Base-by-base conservation (phyloP, 2,888 invertebrate species). In the Parelbella ahira region DNA sequence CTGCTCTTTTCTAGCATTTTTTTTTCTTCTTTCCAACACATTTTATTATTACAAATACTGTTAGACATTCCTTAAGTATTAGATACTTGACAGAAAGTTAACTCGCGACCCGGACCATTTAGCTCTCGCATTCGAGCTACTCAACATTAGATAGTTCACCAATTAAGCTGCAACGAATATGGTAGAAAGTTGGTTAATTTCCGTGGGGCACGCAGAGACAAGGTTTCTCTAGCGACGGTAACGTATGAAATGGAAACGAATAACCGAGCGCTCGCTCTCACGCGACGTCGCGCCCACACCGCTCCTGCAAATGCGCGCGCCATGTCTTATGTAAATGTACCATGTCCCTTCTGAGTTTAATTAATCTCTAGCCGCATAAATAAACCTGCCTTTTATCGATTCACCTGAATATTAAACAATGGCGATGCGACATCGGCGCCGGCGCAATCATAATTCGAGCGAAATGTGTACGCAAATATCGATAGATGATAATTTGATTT, bases 251-350 rank as follows among this genome's bases (percentile, higher is more conserved):
- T 43, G 44, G 47, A 37, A 47, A 43, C 42, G 39, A 45, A 47
- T 44, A 43, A 43, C 42, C 45, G 45, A 41, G 10, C 39, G 37
- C 20, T 27, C 15, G 45, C 49, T 50, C 54, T 48, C 71, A 67
- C 68, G 72, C 69, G 58, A 67, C 66, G 63, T 58, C 53, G 50
- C 78, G 70, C 82, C 78, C 77, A 77, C 79, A 66, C 70, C 50
- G 57, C 53, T 54, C 59, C 51, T 63, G 77, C 81, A 83, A 88
- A 87, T 87, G 88, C 87, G 78, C 74, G 66, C 80, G 63, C 78
- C 86, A 73, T 88, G 88, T 88, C 76, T 60, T 87, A 88, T 88
- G 88, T 81, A 78, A 88, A 88, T 88, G 74, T 66, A 64, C 67
- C 80, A 64, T 81, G 84, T 84, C 74, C 73, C 71, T 72, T 72